Conservation (phyloP, 2,888 invertebrate species). For the Pterobdella sp. region DNA sequence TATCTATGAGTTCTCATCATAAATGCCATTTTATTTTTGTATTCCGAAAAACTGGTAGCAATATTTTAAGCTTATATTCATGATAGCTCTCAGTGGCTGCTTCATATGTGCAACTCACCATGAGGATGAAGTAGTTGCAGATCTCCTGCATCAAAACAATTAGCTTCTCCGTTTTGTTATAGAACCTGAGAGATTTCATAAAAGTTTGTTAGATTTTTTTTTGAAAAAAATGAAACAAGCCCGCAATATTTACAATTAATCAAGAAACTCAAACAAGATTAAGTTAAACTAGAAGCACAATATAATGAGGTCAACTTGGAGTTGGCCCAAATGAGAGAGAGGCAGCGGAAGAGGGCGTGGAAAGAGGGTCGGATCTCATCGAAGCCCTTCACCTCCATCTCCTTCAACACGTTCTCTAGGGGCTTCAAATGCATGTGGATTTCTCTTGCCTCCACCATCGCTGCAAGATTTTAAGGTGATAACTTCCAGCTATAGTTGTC, state of each 20-base stretch:
- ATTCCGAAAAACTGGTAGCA: background rate
- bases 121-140: slow-evolving; percentile 75
- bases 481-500: no score
- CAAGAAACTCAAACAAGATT: no score
- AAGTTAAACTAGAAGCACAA: no score
- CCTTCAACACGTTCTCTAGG: slow-evolving; percentile 68
- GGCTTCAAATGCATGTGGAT: slow-evolving; percentile 78
- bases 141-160: slow-evolving; percentile 81
- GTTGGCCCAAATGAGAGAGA: slow-evolving; percentile 82
- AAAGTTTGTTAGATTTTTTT: no score
- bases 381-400: slow-evolving; percentile 56
- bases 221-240: no score
- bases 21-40: background rate
- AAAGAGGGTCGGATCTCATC: slow-evolving; percentile 58
- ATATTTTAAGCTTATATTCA: background rate
- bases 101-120: slow-evolving; percentile 19
- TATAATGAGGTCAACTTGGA: slow-evolving; percentile 57
- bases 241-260: no score
- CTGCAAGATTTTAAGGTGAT: no score
- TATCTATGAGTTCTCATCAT: no score
- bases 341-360: slow-evolving; percentile 72
- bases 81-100: background rate
- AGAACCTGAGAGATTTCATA: no score
- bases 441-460: slow-evolving; percentile 81
- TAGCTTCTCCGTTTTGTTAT: slow-evolving; percentile 77